Percentiles rank a stretch among this genome's conserved stretches.
These are phyloP conservation scores for Neoarius graeffei DNA, from an alignment of 2,113 vertebrate genomes.

Conservation along the genomic window DNA sequence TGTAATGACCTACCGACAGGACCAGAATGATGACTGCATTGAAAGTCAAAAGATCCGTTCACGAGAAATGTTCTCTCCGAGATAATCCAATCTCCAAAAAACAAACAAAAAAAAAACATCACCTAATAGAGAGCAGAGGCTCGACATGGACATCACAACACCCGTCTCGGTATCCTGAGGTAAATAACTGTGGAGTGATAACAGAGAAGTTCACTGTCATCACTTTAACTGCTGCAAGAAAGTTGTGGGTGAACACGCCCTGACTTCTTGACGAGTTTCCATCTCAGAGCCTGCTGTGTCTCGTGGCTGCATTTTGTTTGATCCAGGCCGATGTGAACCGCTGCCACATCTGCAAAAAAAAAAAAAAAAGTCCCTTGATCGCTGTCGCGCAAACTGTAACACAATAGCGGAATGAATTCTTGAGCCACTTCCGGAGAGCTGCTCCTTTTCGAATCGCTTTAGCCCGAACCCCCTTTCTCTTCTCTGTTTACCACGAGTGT, in stretches of 20 bases:
- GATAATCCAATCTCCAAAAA: too few relatives aligned
- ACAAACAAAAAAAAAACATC: not conserved
- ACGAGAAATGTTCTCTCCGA: not conserved
- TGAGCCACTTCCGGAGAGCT: constrained; percentile 23
- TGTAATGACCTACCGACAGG: not conserved
- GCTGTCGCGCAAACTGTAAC: not conserved
- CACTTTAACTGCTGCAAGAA: not conserved
- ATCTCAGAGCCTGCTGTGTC: not conserved
- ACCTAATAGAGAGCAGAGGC: not conserved
- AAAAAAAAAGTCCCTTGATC: not conserved
- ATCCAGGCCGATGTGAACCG: not conserved
- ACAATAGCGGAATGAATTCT: not conserved
- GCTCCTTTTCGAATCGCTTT: not conserved
- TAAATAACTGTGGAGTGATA: not conserved
- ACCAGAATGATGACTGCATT: not conserved
- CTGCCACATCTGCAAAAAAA: not conserved
- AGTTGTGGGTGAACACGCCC: constrained; percentile 7
- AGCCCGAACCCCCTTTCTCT: not conserved
- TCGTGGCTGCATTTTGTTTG: not conserved
- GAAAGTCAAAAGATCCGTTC: not conserved
- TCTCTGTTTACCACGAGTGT: too few relatives aligned
- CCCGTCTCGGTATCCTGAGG: not conserved
- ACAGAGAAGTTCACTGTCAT: not conserved
- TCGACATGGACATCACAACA: not conserved
- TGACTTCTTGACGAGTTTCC: constrained; percentile 3